These are phyloP conservation scores for Aphelocoma coerulescens DNA, from an alignment of 2,113 vertebrate species.

Conservation along the genomic window DNA sequence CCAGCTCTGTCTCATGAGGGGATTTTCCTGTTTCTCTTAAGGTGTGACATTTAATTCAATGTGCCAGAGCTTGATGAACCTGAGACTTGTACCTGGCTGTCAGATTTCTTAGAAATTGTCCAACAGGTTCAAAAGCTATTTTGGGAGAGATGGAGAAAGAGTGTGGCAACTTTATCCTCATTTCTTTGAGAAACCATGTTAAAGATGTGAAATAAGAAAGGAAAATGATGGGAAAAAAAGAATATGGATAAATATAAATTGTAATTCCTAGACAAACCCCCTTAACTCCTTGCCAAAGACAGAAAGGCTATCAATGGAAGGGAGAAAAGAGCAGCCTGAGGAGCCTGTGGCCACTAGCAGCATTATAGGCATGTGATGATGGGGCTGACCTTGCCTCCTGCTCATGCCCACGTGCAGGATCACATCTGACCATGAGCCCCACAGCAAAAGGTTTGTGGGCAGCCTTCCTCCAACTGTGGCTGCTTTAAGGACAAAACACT, in stretches of 20 bases:
- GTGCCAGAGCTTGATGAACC: neutral
- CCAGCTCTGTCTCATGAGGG: neutral
- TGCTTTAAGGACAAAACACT: neutral
- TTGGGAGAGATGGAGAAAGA: neutral
- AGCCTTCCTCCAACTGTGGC: neutral
- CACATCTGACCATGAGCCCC: accelerated
- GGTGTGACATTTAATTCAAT: neutral
- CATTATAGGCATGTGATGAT: neutral
- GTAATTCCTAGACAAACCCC: neutral
- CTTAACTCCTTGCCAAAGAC: neutral
- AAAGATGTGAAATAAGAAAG: neutral
- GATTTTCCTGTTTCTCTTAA: neutral
- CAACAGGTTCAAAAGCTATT: neutral
- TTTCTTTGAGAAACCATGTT: neutral
- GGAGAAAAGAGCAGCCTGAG: neutral
- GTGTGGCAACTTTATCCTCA: neutral
- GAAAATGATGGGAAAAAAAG: neutral
- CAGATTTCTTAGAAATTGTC: neutral
- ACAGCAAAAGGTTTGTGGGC: neutral
- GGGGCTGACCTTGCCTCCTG: neutral
- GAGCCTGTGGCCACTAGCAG: neutral
- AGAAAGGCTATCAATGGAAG: neutral
- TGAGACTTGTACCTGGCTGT: neutral
- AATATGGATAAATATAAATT: neutral
- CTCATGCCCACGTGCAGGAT: accelerated